Evolutionary conservation across 1,140 invertebrate genomes (phyloP).

Genomic region (Aphidius gifuensis): DNA sequence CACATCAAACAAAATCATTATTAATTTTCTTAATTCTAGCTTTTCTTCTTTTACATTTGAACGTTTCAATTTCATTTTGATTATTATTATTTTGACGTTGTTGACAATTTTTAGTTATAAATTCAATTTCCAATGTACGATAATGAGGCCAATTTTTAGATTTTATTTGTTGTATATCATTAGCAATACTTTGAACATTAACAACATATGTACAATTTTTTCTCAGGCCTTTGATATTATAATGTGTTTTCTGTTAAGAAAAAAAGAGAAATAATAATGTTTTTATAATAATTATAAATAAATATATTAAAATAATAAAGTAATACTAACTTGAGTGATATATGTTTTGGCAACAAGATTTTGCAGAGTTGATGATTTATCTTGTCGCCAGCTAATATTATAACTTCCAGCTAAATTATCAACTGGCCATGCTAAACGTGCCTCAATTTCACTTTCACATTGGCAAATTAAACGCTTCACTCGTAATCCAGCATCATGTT

Average conservation of each 20-base stretch:
- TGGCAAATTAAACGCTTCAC: constrained; percentile 37
- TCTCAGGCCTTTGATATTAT: constrained; percentile 32
- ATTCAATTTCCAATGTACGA: constrained; percentile 32
- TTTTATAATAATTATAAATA: neutral
- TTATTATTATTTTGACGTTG: constrained; percentile 22
- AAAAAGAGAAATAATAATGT: constrained; percentile 13
- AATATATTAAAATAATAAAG: neutral
- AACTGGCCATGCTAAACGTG: constrained; percentile 35
- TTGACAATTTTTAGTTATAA: constrained; percentile 32
- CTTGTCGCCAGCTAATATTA: constrained; percentile 36
- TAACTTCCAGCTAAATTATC: constrained; percentile 28
- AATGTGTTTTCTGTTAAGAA: constrained; percentile 27
- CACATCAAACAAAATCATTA: neutral
- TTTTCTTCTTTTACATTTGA: constrained; percentile 34
- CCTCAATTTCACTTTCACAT: constrained; percentile 33
- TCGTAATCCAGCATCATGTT: constrained; percentile 31
- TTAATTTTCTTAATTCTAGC: constrained; percentile 26
- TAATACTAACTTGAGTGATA: constrained; percentile 28
- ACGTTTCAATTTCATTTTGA: constrained; percentile 18
- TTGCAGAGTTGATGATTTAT: constrained; percentile 11
- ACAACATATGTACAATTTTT: constrained; percentile 35
- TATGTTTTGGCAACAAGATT: constrained; percentile 11
- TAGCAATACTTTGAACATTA: constrained; percentile 29
- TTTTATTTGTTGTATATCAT: constrained; percentile 8
- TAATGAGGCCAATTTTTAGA: constrained; percentile 17